phyloP scores from a whole-genome alignment of 2,797 vertebrate genomes.

The Ataeniobius toweri region DNA sequence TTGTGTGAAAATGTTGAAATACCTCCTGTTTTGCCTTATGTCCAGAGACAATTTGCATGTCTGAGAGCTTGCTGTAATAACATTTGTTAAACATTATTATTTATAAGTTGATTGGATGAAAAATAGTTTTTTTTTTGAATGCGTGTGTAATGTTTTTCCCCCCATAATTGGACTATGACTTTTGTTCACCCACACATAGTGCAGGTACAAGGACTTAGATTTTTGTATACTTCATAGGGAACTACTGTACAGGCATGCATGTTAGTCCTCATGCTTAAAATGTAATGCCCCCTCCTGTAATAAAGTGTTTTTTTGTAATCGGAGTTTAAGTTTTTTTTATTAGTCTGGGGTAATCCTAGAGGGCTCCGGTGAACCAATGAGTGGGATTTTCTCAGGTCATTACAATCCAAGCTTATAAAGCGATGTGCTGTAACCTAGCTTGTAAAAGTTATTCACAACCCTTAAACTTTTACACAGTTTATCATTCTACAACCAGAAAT shows the following conservation, averaged over 20 bases:
- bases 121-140: slow-evolving; percentile 17
- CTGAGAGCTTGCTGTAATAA: slow-evolving; percentile 27
- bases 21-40: slow-evolving; percentile 33
- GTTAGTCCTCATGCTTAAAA: slow-evolving; percentile 48
- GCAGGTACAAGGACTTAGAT: slow-evolving; percentile 31
- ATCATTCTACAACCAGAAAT: background rate
- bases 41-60: slow-evolving; percentile 36
- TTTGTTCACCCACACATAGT: slow-evolving; percentile 32
- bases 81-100: slow-evolving; percentile 55
- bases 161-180: slow-evolving; percentile 11
- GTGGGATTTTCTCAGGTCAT: background rate
- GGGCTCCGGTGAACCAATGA: background rate
- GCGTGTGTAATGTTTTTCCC: slow-evolving; percentile 24
- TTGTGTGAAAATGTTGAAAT: slow-evolving; percentile 24
- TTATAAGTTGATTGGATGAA: slow-evolving; percentile 57
- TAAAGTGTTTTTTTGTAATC: slow-evolving; percentile 52
- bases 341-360: background rate
- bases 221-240: slow-evolving; percentile 38
- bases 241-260: slow-evolving; percentile 66
- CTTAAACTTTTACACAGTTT: background rate
- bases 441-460: background rate
- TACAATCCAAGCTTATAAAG: background rate
- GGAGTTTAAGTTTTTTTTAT: background rate
- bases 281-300: slow-evolving; percentile 49
- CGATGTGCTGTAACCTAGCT: background rate